Percentiles rank a stretch among this genome's conserved stretches.
These are phyloP conservation scores for Chaetodon auriga DNA, from an alignment of 2,113 vertebrate species.

Conservation along the genomic window DNA sequence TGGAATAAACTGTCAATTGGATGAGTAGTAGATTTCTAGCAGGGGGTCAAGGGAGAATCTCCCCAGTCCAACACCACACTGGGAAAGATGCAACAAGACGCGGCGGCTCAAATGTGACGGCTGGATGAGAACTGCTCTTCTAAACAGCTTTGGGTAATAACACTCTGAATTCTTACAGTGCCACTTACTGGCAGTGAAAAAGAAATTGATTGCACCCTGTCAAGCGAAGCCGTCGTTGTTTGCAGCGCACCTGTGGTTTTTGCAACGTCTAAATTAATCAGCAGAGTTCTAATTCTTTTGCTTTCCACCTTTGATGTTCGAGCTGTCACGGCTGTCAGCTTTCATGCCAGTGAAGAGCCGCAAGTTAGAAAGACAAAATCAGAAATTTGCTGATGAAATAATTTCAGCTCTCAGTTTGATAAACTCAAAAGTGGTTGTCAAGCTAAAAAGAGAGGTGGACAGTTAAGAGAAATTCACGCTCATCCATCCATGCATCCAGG, in stretches of 20 bases:
- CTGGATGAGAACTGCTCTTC: not conserved
- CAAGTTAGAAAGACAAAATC: not conserved
- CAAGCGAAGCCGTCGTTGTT: not conserved
- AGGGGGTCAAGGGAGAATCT: conserved; percentile 9
- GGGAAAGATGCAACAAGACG: not conserved
- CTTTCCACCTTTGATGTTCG: not conserved
- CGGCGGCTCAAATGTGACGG: not conserved
- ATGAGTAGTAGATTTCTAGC: conserved; percentile 35
- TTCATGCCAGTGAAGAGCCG: not conserved
- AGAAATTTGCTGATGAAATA: not conserved
- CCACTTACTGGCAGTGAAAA: not conserved
- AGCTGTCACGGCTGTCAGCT: not conserved
- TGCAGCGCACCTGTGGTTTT: conserved; percentile 14
- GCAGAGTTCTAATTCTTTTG: not conserved
- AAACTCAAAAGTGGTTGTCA: not conserved
- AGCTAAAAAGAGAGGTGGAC: not conserved
- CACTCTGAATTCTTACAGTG: not conserved
- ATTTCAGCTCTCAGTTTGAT: not conserved
- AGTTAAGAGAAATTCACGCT: not conserved
- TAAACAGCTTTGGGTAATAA: not conserved
- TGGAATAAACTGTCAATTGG: conserved; percentile 45
- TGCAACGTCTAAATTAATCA: conserved; percentile 3
- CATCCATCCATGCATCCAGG: not conserved
- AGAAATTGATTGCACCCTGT: conserved; percentile 14
- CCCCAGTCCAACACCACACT: not conserved